A percentile compares a stretch with the other conserved stretches of the same genome.
Evolutionary conservation across 2,113 vertebrate species (phyloP).

Genomic region (Progne subis): DNA sequence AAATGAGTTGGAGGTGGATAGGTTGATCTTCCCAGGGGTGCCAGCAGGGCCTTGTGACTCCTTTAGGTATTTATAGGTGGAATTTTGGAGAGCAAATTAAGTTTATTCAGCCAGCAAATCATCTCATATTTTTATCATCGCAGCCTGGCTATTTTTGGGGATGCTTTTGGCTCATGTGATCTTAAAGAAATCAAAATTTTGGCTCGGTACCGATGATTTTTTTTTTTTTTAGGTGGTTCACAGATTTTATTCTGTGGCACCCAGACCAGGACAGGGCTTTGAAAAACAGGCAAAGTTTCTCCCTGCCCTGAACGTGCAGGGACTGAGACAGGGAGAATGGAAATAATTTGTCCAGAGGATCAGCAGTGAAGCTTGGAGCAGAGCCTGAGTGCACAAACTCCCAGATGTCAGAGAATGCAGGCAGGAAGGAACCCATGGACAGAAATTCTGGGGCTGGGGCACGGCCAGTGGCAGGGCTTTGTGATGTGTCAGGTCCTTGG

Average conservation of each 20-base stretch:
- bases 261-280: background rate
- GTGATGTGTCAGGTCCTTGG: background rate
- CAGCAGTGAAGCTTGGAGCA: background rate
- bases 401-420: background rate
- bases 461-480: background rate
- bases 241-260: background rate
- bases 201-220: background rate
- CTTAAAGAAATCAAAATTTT: slow-evolving; percentile 27
- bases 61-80: background rate
- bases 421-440: background rate
- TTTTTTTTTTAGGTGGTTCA: background rate
- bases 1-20: background rate
- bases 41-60: background rate
- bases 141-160: slow-evolving; percentile 3
- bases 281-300: background rate
- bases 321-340: background rate
- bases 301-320: background rate
- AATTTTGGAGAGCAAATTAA: background rate
- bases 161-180: slow-evolving; percentile 52
- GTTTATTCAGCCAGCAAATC: background rate
- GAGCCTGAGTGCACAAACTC: background rate
- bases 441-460: background rate
- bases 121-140: background rate
- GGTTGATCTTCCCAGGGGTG: background rate
- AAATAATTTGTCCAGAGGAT: background rate